phyloP scores from a whole-genome alignment of 2,888 invertebrate genomes.

The Octonoba sinensis region DNA sequence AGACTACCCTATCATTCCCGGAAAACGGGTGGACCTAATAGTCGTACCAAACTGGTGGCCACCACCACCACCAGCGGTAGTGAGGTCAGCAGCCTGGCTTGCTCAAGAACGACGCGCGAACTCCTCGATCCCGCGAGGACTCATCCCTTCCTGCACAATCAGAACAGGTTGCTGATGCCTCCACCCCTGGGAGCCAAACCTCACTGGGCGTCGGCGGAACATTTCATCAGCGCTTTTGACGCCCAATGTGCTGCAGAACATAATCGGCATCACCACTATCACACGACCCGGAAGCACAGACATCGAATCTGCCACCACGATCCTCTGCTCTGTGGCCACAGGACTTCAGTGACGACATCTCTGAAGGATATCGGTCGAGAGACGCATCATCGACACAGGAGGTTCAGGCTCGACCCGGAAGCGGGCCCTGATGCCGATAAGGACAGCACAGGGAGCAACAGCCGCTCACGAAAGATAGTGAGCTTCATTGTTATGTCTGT shows the following conservation, averaged over 20 bases:
- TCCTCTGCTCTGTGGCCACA: constrained; percentile 27
- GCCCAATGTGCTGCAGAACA: constrained; percentile 13
- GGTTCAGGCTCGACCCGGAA: constrained; percentile 20
- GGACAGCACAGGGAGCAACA: constrained; percentile 52
- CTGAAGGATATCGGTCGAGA: constrained; percentile 30
- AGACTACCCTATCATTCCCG: constrained; percentile 8
- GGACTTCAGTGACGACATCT: constrained; percentile 42
- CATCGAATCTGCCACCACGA: constrained; percentile 61
- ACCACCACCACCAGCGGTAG: constrained; percentile 48
- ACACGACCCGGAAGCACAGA: constrained; percentile 36
- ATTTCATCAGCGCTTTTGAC: neutral
- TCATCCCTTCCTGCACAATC: constrained; percentile 45
- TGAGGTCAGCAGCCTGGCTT: constrained; percentile 51
- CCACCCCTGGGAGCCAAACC: constrained; percentile 30
- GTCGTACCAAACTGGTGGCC: constrained; percentile 48
- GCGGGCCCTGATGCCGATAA: constrained; percentile 31
- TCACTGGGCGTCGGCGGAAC: constrained; percentile 7
- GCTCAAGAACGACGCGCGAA: constrained; percentile 35
- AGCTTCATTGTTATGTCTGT: constrained; percentile 65
- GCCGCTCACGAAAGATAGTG: constrained; percentile 63
- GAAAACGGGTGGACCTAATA: constrained; percentile 10
- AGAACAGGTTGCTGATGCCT: constrained; percentile 31
- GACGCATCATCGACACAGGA: constrained; percentile 8
- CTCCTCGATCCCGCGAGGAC: constrained; percentile 13
- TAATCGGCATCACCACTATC: constrained; percentile 42